Evolutionary conservation across 2,888 invertebrate species (phyloP).

Genomic region (Sisyra terminalis): DNA sequence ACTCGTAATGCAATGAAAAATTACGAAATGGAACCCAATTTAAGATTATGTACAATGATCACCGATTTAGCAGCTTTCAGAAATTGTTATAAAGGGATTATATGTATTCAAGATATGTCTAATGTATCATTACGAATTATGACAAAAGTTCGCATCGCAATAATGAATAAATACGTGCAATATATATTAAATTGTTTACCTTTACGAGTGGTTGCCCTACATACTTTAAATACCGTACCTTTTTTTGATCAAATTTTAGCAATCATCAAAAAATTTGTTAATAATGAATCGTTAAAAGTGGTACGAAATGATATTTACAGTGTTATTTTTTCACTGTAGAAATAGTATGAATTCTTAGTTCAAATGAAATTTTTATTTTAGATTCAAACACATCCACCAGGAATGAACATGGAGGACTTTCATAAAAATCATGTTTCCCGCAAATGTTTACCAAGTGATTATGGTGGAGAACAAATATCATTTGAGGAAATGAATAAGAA

Average conservation of each 20-base stretch:
- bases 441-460: slow-evolving; percentile 39
- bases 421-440: slow-evolving; percentile 36
- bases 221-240: slow-evolving; percentile 40
- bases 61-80: slow-evolving; percentile 33
- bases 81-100: slow-evolving; percentile 43
- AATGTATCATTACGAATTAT: slow-evolving; percentile 34
- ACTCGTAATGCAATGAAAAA: slow-evolving; percentile 36
- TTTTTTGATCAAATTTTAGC: slow-evolving; percentile 30
- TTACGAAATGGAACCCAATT: slow-evolving; percentile 39
- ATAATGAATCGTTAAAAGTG: slow-evolving; percentile 26
- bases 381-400: slow-evolving; percentile 42
- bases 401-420: slow-evolving; percentile 35
- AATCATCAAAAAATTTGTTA: slow-evolving; percentile 30
- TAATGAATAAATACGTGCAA: slow-evolving; percentile 43
- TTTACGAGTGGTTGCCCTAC: slow-evolving; percentile 44
- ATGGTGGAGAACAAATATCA: slow-evolving; percentile 36
- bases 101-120: slow-evolving; percentile 51
- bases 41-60: slow-evolving; percentile 26
- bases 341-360: neutral
- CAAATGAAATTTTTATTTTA: slow-evolving; percentile 16
- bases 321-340: too few species aligned
- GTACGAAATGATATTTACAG: slow-evolving; percentile 16
- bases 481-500: slow-evolving; percentile 16
- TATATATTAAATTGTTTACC: slow-evolving; percentile 52
- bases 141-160: slow-evolving; percentile 15